Evolutionary conservation across 2,113 vertebrate genomes (phyloP).

Genomic region (Macquaria australasica): DNA sequence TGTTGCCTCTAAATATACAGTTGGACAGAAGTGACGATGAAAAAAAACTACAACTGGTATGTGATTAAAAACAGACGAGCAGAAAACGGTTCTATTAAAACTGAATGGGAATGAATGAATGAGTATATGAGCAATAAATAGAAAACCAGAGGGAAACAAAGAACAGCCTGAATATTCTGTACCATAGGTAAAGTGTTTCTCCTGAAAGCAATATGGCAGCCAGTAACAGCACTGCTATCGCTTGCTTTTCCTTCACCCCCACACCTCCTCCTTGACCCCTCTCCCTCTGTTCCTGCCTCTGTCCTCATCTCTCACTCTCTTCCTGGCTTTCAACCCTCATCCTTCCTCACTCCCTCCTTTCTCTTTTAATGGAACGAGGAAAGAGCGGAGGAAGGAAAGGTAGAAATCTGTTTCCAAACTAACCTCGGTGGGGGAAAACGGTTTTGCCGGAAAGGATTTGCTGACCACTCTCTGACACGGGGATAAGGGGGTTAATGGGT

Average conservation of each 20-base stretch:
- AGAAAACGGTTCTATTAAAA: not conserved
- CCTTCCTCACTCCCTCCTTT: constrained; percentile 58
- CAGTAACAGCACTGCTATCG: constrained; percentile 2
- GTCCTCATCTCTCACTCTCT: constrained; percentile 48
- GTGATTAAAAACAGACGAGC: not conserved
- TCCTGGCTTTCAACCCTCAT: constrained; percentile 66
- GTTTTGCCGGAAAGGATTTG: not conserved
- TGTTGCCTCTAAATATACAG: not conserved
- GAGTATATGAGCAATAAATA: not conserved
- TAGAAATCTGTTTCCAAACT: constrained; percentile 48
- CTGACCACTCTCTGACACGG: not conserved
- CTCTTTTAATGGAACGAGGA: constrained; percentile 33
- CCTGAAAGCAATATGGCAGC: constrained; percentile 34
- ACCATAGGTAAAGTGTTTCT: constrained; percentile 8
- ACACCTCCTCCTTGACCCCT: not conserved
- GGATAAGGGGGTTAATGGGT: constrained; percentile 33
- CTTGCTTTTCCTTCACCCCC: not conserved
- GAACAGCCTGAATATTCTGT: not conserved
- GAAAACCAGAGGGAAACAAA: constrained; percentile 4
- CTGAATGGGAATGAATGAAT: not conserved
- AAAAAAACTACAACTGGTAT: not conserved
- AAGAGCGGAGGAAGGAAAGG: constrained; percentile 32
- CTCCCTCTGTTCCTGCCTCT: constrained; percentile 42
- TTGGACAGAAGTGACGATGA: not conserved
- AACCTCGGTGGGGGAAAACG: not conserved